phyloP scores from a whole-genome alignment of 2,888 invertebrate species.

The Stenodema calcarata region DNA sequence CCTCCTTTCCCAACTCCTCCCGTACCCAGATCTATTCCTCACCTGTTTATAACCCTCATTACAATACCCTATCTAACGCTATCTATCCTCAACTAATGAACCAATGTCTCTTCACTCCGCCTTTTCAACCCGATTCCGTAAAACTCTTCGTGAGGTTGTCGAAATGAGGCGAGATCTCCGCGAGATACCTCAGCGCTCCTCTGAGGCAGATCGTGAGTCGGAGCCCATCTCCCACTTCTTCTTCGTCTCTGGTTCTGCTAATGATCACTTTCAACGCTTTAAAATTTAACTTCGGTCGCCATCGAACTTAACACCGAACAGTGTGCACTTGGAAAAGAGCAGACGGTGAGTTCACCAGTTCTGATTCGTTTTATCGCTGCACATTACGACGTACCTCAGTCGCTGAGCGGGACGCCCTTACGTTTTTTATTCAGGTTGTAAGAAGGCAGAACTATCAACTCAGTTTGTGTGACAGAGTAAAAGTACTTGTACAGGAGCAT shows the following conservation, averaged over 20 bases:
- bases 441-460: no score
- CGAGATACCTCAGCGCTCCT: not conserved
- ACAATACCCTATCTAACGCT: slow-evolving; percentile 47
- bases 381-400: no score
- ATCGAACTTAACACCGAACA: not conserved
- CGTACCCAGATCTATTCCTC: not conserved
- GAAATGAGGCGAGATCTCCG: slow-evolving; percentile 31
- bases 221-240: not conserved
- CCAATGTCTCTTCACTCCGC: slow-evolving; percentile 45
- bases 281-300: not conserved
- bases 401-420: no score
- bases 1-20: not conserved
- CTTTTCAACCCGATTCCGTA: slow-evolving; percentile 36
- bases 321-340: not conserved
- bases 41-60: slow-evolving; percentile 48
- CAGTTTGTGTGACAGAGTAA: no score
- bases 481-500: no score
- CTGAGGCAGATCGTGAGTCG: slow-evolving; percentile 12
- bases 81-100: slow-evolving; percentile 46
- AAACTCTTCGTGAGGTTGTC: slow-evolving; percentile 41
- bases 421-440: no score
- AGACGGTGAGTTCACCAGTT: no score
- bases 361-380: no score
- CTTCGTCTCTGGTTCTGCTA: slow-evolving; percentile 3
- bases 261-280: slow-evolving; percentile 2